Percentiles rank a stretch among this genome's conserved stretches.
phyloP scores from a whole-genome alignment of 1,140 invertebrate species.

The Drosophila burlai region DNA sequence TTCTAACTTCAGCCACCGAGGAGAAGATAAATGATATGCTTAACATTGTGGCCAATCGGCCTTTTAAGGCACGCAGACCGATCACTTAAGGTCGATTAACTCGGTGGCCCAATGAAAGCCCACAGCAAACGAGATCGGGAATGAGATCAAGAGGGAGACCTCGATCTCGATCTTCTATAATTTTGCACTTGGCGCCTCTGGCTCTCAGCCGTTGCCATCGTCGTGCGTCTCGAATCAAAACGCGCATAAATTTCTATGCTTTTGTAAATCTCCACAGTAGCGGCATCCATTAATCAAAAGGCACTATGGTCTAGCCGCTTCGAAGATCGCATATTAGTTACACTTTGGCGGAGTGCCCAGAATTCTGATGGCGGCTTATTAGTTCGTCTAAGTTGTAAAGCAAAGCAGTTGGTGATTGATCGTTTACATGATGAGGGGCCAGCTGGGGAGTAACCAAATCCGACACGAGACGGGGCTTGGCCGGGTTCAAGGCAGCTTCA shows the following conservation, averaged over 20 bases:
- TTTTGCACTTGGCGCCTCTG: slow-evolving; percentile 48
- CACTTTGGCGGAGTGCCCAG: slow-evolving; percentile 49
- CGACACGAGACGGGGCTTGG: slow-evolving; percentile 26
- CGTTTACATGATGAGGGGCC: slow-evolving; percentile 36
- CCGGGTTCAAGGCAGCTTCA: slow-evolving; percentile 29
- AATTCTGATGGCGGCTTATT: slow-evolving; percentile 53
- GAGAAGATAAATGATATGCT: slow-evolving; percentile 72
- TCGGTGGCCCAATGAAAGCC: slow-evolving; percentile 27
- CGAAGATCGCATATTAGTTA: slow-evolving; percentile 70
- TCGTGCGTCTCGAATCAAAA: slow-evolving; percentile 64
- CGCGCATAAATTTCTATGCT: slow-evolving; percentile 67
- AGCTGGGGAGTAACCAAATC: slow-evolving; percentile 14
- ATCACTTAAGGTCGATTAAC: slow-evolving; percentile 68
- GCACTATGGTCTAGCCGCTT: slow-evolving; percentile 39
- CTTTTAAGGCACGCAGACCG: slow-evolving; percentile 52
- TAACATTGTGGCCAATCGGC: slow-evolving; percentile 51
- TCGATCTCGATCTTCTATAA: slow-evolving; percentile 53
- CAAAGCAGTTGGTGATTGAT: slow-evolving; percentile 51
- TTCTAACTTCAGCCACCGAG: slow-evolving; percentile 49
- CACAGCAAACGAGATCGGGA: slow-evolving; percentile 15
- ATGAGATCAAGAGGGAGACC: slow-evolving; percentile 20
- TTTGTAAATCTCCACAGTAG: slow-evolving; percentile 66
- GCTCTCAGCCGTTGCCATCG: slow-evolving; percentile 40
- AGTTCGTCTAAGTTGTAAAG: slow-evolving; percentile 49
- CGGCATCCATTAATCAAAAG: slow-evolving; percentile 78